A percentile compares a stretch with the other conserved stretches of the same genome.
Evolutionary conservation across 2,113 vertebrate genomes (phyloP).

Genomic region (Rhinoderma darwinii): DNA sequence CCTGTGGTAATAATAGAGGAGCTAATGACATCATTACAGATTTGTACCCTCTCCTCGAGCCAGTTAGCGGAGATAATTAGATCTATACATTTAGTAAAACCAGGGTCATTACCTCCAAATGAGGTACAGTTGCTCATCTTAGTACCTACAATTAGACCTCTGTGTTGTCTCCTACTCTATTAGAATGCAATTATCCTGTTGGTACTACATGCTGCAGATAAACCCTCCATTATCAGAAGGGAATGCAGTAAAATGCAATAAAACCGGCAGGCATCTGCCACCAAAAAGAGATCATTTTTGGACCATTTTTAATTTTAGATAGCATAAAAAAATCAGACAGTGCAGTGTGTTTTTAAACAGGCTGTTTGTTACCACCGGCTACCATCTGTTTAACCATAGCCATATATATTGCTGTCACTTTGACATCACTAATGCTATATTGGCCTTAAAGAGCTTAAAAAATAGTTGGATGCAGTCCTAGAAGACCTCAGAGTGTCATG

Average conservation of each 20-base stretch:
- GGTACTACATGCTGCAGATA: slow-evolving; percentile 21
- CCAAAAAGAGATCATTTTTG: too few relatives aligned
- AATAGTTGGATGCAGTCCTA: too few relatives aligned
- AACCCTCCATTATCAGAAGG: slow-evolving; percentile 19
- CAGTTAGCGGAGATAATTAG: slow-evolving; percentile 54
- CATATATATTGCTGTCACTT: too few relatives aligned
- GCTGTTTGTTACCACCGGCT: too few relatives aligned
- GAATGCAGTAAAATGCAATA: background rate
- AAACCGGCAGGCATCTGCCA: too few relatives aligned
- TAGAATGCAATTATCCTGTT: slow-evolving; percentile 52
- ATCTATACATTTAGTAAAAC: slow-evolving; percentile 54
- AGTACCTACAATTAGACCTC: slow-evolving; percentile 47
- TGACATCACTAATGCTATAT: too few relatives aligned
- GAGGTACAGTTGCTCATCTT: slow-evolving; percentile 51
- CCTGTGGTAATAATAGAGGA: slow-evolving; percentile 31
- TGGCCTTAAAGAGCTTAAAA: too few relatives aligned
- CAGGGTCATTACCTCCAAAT: slow-evolving; percentile 56
- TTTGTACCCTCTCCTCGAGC: slow-evolving; percentile 6
- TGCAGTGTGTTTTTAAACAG: too few relatives aligned
- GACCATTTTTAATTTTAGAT: too few relatives aligned
- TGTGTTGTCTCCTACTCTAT: slow-evolving; percentile 40
- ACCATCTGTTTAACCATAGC: too few relatives aligned
- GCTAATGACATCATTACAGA: slow-evolving; percentile 31
- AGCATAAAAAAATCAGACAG: too few relatives aligned
- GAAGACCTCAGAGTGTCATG: too few relatives aligned